Percentiles rank a stretch among this genome's conserved stretches.
Conservation (phyloP, 2,113 vertebrate species). For the Lophochroa leadbeateri region DNA sequence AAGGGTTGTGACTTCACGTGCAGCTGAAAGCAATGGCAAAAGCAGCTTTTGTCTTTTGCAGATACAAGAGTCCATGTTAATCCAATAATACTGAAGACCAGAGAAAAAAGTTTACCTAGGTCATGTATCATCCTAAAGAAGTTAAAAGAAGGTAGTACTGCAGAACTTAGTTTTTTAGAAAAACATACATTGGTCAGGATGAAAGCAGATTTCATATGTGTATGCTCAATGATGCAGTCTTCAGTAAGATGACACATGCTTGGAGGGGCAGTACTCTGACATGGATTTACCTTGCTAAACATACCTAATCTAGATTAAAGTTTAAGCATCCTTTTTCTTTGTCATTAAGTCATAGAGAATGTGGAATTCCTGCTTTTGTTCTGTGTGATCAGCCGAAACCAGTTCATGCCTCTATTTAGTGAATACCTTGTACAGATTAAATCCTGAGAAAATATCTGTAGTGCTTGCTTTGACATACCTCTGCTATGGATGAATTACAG, state of each 20-base stretch:
- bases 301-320: not conserved
- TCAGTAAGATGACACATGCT: not conserved
- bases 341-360: not conserved
- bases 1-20: not conserved
- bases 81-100: not conserved
- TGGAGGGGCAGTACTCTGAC: not conserved
- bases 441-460: not conserved
- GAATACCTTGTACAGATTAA: not conserved
- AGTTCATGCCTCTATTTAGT: not conserved
- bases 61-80: not conserved
- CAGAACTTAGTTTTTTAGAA: not conserved
- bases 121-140: not conserved
- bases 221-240: not conserved
- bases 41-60: not conserved
- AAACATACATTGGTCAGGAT: not conserved
- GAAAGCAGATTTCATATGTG: not conserved
- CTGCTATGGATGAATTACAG: not conserved
- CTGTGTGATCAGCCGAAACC: not conserved
- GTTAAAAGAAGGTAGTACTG: not conserved
- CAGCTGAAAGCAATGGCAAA: not conserved
- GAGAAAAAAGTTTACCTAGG: not conserved
- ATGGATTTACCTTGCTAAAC: not conserved
- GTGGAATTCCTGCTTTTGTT: not conserved
- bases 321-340: not conserved
- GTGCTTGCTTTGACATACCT: not conserved